A percentile compares a stretch with the other conserved stretches of the same genome.
Conservation (phyloP, 2,888 invertebrate genomes). For the Parthenolecanium corni region DNA sequence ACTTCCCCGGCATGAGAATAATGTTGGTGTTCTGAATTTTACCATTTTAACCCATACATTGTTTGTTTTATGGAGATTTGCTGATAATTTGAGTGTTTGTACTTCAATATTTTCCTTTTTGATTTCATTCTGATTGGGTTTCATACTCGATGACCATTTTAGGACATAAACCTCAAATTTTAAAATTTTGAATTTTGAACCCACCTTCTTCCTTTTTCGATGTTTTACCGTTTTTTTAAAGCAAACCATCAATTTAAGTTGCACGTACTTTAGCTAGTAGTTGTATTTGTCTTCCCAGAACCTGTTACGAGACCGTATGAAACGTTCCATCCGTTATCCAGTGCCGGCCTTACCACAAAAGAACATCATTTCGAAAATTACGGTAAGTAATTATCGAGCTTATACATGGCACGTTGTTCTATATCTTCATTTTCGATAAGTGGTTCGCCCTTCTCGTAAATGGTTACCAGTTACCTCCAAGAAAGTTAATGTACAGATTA, state of each 20-base stretch:
- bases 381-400: slow-evolving; percentile 20
- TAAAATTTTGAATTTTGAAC: too few species aligned
- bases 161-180: too few species aligned
- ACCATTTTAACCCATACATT: too few species aligned
- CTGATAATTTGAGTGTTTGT: too few species aligned
- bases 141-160: too few species aligned
- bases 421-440: neutral
- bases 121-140: too few species aligned
- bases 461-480: neutral
- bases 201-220: too few species aligned
- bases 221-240: too few species aligned
- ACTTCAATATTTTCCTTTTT: too few species aligned
- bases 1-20: too few species aligned
- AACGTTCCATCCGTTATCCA: slow-evolving; percentile 12
- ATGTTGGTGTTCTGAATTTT: too few species aligned
- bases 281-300: slow-evolving; percentile 24
- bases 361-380: slow-evolving; percentile 24
- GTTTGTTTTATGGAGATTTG: too few species aligned
- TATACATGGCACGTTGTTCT: neutral
- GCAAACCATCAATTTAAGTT: neutral
- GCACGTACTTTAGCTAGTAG: slow-evolving; percentile 22
- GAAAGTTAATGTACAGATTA: neutral
- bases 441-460: neutral
- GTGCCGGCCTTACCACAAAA: slow-evolving; percentile 1
- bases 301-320: slow-evolving; percentile 25